Base-by-base conservation (phyloP, 2,888 invertebrate species). In the Campoplex nolae region DNA sequence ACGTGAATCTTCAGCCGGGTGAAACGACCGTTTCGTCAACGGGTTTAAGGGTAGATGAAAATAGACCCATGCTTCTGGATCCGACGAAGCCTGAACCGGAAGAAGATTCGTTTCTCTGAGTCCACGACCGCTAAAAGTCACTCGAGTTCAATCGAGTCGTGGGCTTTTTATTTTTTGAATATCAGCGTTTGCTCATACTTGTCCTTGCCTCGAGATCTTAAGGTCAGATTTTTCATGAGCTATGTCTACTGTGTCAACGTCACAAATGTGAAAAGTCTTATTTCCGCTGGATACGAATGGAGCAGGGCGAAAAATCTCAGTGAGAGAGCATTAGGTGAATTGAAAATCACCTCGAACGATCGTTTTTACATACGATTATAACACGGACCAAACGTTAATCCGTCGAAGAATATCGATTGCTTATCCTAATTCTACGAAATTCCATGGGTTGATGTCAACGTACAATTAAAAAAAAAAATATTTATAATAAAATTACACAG, bases 1-100 rank as follows among this genome's bases (percentile, higher is more conserved):
- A 93, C 83, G 91, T 93, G 13, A 93, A 93, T 75, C 81, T 93
- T 9, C 92, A 92, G 62, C 92, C 92, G 0, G 90, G 91, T 23
- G 83, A 89, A 77, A 23, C 86, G 3, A 80, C 42, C 23, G 28
- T 42, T 11, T 38, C 78, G 42, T 51, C 81, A 2, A 84, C 87
- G 0, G 89, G 68, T 7, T 84, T 90, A 7, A 90, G 86, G 35
- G 78, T 90, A 62, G 86, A 90, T 38, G 91, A 91, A 28, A 86
- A 74, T 68, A 56, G 42, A 73, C 77, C 7, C 58, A 90, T 88
- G 84, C 35, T 89, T 54, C 42, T 74, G 18, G 85, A 88, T 35
- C 71, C 54, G 3, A 73, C 67, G 2, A 74, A n/a, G 13, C 86
- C 85, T 16, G 84, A 90, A 8, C 77, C 81, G 0, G 89, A 90